Evolutionary conservation across 2,888 invertebrate genomes (phyloP), one percentile per base, ranked within the genome.

Genomic region (Blastobasis adustella): DNA sequence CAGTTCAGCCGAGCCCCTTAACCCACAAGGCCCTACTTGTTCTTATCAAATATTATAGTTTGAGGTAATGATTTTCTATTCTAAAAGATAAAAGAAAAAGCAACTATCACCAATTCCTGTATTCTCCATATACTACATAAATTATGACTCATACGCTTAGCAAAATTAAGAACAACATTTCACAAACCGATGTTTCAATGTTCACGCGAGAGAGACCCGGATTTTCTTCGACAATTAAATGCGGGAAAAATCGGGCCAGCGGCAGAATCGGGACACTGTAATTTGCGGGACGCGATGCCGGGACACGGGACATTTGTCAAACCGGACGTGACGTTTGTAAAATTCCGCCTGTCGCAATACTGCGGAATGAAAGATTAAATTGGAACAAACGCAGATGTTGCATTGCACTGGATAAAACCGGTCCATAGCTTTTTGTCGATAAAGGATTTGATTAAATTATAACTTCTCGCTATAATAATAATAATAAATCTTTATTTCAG

Each of bases 281-380:
- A 69, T 67, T 67, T 59, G 56, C 55, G 59, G 57, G 59, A 57
- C 63, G 57, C 51, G 60, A 61, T 51, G 51, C 69, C 60, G 60
- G 66, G 23, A 23, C 23, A 23, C 23, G 9, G 61, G 72, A 73
- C 82, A 80, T 83, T 82, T 79, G 82, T 80, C 80, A 80, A 73
- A 69, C 57, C 58, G 59, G 50, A 61, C 62, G 66, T 65, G 68
- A 72, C 77, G 69, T 70, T 73, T 79, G 78, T 78, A 80, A 80
- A 80, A 78, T 80, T 79, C 73, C 73, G 66, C 68, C 73, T 52
- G 66, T 58, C 66, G 73, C 79, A 73, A 81, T 78, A 77, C 71
- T 69, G 61, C 56, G 65, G 74, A 64, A 68, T 76, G 79, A 81
- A 80, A 81, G 80, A 82, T 82, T 79, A 81, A 79, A 83, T 74